Conservation (phyloP, 2,113 vertebrate species). For the Chamaetylas fuelleborni region DNA sequence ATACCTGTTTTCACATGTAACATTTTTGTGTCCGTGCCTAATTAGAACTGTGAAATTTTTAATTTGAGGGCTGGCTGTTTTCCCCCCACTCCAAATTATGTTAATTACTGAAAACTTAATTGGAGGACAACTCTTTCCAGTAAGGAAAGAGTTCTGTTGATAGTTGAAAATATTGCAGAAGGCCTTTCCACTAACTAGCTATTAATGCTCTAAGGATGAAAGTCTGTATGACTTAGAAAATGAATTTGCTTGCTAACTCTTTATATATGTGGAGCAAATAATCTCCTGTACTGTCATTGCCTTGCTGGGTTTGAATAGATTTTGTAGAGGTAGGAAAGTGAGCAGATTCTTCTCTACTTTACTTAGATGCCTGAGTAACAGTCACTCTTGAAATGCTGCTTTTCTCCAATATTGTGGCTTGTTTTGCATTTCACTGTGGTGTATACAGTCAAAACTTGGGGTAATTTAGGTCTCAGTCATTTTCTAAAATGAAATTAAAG, state of each 20-base stretch:
- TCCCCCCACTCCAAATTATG: not conserved
- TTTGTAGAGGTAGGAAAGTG: not conserved
- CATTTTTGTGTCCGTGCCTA: not conserved
- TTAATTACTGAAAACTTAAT: constrained; percentile 21
- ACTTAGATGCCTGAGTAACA: not conserved
- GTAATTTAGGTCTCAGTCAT: not conserved
- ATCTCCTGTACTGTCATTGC: not conserved
- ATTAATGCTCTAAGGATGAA: not conserved
- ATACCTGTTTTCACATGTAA: not conserved
- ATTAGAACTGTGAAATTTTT: not conserved
- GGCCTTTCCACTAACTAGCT: not conserved
- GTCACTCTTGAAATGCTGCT: not conserved
- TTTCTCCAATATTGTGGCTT: not conserved
- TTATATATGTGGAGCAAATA: not conserved
- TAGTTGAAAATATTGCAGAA: not conserved
- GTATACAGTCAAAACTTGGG: not conserved
- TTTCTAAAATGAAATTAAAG: not conserved
- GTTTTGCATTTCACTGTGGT: not conserved
- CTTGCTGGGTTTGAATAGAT: not conserved
- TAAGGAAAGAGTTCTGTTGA: not conserved
- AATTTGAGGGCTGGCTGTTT: not conserved
- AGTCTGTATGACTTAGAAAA: not conserved
- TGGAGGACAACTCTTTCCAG: not conserved
- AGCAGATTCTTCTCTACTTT: not conserved
- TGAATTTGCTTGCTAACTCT: not conserved